Evolutionary conservation across 2,113 vertebrate species (phyloP).

Genomic region (zebrafish (Danio rerio)): DNA sequence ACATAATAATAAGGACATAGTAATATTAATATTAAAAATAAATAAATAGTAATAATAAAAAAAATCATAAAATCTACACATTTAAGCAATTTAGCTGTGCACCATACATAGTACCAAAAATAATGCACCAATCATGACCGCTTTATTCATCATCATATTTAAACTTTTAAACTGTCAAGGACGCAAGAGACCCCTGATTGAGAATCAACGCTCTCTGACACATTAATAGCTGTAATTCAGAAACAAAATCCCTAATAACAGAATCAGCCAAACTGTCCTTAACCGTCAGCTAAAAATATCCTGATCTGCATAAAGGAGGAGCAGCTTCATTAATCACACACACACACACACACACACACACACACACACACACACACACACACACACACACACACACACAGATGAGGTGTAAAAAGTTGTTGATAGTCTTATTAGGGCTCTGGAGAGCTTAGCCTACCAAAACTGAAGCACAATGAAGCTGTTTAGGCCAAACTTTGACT

Average conservation of each 20-base stretch:
- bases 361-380: no score
- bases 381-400: not conserved
- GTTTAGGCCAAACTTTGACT: slow-evolving; percentile 27
- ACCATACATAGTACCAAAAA: no score
- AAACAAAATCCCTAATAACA: not conserved
- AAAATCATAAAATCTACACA: no score
- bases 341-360: no score
- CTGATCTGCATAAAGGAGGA: not conserved
- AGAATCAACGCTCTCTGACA: not conserved
- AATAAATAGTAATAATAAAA: no score
- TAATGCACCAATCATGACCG: no score
- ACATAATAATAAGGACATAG: no score
- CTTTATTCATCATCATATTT: no score
- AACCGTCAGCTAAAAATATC: not conserved
- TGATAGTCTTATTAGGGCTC: slow-evolving; percentile 14
- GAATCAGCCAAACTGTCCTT: not conserved
- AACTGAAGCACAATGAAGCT: slow-evolving; percentile 3
- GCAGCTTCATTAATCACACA: slow-evolving; percentile 17
- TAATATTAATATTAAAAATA: no score
- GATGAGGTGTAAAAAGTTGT: slow-evolving; percentile 8
- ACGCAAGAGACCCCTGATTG: not conserved
- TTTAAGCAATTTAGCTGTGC: no score
- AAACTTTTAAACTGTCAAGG: no score
- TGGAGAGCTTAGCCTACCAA: slow-evolving; percentile 27
- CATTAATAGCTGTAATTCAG: not conserved